These are phyloP conservation scores for Chaetodon auriga DNA, from an alignment of 2,113 vertebrate genomes.

Conservation along the genomic window DNA sequence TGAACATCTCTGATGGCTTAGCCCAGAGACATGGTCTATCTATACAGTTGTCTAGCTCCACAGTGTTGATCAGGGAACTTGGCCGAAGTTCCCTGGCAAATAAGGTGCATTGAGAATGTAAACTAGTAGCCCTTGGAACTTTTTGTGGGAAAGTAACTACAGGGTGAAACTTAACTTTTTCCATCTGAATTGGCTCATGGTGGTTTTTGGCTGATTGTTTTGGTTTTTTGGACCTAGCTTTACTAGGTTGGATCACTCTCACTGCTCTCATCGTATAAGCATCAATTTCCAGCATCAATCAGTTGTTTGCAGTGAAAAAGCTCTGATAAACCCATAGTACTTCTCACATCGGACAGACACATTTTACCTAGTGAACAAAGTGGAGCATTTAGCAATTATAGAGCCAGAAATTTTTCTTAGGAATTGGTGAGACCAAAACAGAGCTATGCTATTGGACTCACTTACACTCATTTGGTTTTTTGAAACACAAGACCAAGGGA, in stretches of 20 bases:
- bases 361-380: no score
- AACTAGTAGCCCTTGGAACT: constrained; percentile 28
- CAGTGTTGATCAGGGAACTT: constrained; percentile 33
- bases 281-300: not conserved
- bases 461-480: no score
- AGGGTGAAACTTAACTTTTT: constrained; percentile 22
- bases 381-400: no score
- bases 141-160: constrained; percentile 9
- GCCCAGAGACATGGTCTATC: constrained; percentile 55
- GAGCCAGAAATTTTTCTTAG: no score
- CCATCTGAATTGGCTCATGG: not conserved
- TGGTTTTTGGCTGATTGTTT: not conserved
- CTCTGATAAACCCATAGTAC: not conserved
- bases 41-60: constrained; percentile 23
- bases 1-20: constrained; percentile 68
- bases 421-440: no score
- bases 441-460: no score
- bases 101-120: constrained; percentile 48
- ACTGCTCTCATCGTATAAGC: no score
- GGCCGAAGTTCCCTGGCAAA: constrained; percentile 49
- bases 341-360: not conserved
- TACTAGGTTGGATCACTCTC: no score
- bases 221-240: not conserved
- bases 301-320: not conserved
- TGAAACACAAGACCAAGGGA: no score